Evolutionary conservation across 2,113 vertebrate species (phyloP).

Genomic region (Corydoras maculifer): DNA sequence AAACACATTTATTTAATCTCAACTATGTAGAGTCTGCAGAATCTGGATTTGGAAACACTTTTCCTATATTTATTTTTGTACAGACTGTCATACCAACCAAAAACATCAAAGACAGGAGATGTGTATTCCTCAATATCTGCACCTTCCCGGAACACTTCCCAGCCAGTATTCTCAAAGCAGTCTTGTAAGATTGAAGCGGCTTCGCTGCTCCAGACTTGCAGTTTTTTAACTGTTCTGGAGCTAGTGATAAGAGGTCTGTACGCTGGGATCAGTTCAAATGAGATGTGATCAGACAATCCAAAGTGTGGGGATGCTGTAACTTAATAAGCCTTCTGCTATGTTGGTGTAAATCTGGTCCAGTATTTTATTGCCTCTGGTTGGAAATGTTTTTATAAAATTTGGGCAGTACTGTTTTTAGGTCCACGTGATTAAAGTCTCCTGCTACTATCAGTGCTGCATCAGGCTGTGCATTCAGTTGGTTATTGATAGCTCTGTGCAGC

Average conservation of each 20-base stretch:
- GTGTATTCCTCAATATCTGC: background rate
- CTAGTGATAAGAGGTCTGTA: constrained; percentile 2
- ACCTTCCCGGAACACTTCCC: background rate
- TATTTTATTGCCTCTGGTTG: too few relatives aligned
- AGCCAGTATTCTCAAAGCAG: background rate
- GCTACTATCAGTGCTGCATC: too few relatives aligned
- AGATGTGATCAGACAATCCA: background rate
- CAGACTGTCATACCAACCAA: too few relatives aligned
- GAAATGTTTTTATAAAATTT: too few relatives aligned
- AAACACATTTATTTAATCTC: too few relatives aligned
- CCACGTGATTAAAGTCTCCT: too few relatives aligned
- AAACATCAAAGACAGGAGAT: background rate
- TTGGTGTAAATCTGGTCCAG: too few relatives aligned
- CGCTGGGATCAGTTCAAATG: background rate
- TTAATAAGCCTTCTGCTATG: background rate
- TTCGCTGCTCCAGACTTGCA: background rate
- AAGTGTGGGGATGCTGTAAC: background rate
- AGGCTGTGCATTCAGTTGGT: too few relatives aligned
- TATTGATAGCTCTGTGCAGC: too few relatives aligned
- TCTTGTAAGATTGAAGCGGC: background rate
- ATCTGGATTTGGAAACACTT: background rate
- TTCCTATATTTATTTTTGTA: too few relatives aligned
- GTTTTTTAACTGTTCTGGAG: background rate
- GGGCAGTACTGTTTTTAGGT: too few relatives aligned
- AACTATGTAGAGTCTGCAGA: too few relatives aligned